Conservation (phyloP, 2,113 vertebrate species). For the Psilopogon haemacephalus region DNA sequence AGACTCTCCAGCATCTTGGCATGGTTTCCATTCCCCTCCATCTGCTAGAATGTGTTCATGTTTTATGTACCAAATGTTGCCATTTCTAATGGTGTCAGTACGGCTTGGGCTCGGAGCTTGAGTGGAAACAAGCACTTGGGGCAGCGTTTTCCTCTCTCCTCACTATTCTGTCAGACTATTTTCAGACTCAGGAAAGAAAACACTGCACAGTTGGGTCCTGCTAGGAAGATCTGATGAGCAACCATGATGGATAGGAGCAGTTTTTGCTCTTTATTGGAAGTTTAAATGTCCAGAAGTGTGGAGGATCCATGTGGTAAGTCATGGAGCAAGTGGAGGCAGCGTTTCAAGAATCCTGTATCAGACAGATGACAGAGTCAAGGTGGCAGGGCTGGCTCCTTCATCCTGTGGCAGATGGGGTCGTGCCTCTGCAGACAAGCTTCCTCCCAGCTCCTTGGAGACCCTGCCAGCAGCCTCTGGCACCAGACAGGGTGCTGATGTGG, state of each 20-base stretch:
- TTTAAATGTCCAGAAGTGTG: neutral
- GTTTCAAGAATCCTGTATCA: neutral
- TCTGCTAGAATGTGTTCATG: slow-evolving; percentile 35
- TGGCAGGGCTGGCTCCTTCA: too few relatives aligned
- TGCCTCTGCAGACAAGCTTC: too few relatives aligned
- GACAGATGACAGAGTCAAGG: too few relatives aligned
- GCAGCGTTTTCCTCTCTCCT: neutral
- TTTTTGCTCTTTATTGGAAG: neutral
- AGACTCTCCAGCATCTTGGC: slow-evolving; percentile 15
- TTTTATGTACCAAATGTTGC: slow-evolving; percentile 53
- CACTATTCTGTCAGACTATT: neutral
- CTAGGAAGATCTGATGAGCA: neutral
- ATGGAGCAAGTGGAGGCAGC: neutral
- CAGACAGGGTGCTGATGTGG: too few relatives aligned
- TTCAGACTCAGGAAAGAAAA: neutral
- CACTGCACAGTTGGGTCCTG: neutral
- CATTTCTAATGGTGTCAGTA: slow-evolving; percentile 45
- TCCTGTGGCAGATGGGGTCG: too few relatives aligned
- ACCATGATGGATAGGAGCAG: neutral
- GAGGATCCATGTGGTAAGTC: neutral
- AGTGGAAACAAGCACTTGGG: slow-evolving; percentile 13
- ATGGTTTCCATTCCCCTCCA: slow-evolving; percentile 29
- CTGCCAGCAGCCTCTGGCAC: too few relatives aligned
- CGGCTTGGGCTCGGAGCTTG: slow-evolving; percentile 13
- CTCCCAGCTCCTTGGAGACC: too few relatives aligned